These are phyloP conservation scores for Vidua macroura DNA, from an alignment of 2,113 vertebrate species.

Conservation along the genomic window DNA sequence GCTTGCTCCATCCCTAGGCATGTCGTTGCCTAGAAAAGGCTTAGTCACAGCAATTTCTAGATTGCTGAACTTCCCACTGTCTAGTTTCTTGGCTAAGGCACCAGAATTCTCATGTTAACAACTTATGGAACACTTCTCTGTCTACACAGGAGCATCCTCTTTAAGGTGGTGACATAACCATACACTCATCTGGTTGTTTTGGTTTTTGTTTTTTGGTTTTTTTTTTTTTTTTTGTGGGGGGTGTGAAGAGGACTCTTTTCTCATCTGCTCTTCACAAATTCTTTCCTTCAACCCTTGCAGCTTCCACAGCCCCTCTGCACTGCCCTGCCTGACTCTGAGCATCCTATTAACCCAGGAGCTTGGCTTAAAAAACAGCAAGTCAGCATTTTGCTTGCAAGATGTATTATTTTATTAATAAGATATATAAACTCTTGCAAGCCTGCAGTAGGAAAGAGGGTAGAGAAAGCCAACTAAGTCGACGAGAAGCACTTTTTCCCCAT, in stretches of 20 bases:
- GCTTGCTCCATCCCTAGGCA: neutral
- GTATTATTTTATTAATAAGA: constrained; percentile 38
- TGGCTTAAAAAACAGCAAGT: neutral
- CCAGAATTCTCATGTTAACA: neutral
- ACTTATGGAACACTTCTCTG: neutral
- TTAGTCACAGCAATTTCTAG: constrained; percentile 1
- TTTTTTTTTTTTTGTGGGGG: neutral
- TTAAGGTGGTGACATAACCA: neutral
- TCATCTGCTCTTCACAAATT: accelerated
- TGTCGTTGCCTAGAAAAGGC: neutral
- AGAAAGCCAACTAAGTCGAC: neutral
- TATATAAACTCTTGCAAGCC: neutral
- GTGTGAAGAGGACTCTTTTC: neutral
- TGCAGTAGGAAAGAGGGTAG: neutral
- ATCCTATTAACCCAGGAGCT: neutral
- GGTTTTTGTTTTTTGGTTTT: no score
- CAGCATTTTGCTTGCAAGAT: constrained; percentile 8
- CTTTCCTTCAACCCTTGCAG: neutral
- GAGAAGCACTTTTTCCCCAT: neutral
- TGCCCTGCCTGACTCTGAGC: neutral
- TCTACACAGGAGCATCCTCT: neutral
- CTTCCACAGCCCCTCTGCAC: neutral
- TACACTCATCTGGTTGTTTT: neutral
- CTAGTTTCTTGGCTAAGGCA: constrained; percentile 13
- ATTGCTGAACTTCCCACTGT: neutral